Percentiles rank a stretch among this genome's conserved stretches.
phyloP scores from a whole-genome alignment of 2,797 vertebrate species.

The Eulemur mongoz region DNA sequence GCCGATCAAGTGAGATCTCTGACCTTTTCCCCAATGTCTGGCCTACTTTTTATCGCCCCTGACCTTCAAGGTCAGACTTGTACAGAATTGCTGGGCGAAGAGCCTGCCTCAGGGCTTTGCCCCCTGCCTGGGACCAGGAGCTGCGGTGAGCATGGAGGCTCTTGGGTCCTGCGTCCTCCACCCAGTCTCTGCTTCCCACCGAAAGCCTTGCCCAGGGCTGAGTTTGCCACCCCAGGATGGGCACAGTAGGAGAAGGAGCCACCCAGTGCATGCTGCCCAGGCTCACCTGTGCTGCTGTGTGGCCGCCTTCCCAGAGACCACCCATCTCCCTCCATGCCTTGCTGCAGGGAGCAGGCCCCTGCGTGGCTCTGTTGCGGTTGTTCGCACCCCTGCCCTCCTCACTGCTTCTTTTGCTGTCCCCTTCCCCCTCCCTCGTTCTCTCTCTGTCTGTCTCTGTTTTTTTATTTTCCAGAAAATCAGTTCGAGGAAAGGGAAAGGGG shows the following conservation, averaged over 20 bases:
- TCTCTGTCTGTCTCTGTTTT: constrained; percentile 78
- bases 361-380: not conserved
- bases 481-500: constrained; percentile 96
- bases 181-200: not conserved
- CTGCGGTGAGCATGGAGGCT: not conserved
- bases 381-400: constrained; percentile 46
- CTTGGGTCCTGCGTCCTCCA: not conserved
- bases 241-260: not conserved
- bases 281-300: fast-evolving
- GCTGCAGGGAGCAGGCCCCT: not conserved
- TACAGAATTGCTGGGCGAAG: not conserved
- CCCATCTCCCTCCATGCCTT: not conserved
- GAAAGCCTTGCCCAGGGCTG: not conserved
- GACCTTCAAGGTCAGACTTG: constrained; percentile 2
- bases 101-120: not conserved
- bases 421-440: constrained; percentile 63
- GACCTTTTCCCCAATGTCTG: not conserved
- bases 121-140: not conserved
- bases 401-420: constrained; percentile 76
- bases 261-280: fast-evolving
- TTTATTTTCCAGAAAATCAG: constrained; percentile 94
- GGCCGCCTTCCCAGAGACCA: not conserved
- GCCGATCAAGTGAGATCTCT: not conserved
- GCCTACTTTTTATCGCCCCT: not conserved
- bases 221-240: not conserved